Conservation (phyloP, 2,113 vertebrate species). For the Anhinga rufa region DNA sequence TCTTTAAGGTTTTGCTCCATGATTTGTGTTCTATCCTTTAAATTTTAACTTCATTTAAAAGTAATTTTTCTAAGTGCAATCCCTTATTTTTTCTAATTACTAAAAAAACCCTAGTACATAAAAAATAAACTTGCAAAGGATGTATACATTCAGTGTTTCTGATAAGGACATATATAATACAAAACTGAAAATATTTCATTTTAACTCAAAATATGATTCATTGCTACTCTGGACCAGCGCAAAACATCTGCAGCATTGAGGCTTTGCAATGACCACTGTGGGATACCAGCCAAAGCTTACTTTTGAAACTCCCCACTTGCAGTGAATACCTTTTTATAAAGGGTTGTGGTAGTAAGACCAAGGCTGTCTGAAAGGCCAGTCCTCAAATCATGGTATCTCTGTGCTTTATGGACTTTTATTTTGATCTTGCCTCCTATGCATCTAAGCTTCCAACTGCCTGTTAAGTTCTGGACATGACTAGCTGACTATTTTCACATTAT, state of each 20-base stretch:
- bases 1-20: neutral
- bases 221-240: neutral
- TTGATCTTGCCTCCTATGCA: neutral
- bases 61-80: neutral
- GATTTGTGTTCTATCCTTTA: neutral
- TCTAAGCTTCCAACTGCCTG: neutral
- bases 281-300: neutral
- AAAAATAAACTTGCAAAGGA: neutral
- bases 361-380: neutral
- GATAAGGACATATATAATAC: neutral
- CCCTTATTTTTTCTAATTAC: neutral
- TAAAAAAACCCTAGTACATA: neutral
- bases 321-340: neutral
- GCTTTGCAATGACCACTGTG: neutral
- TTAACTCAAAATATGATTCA: neutral
- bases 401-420: neutral
- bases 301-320: neutral
- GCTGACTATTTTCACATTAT: neutral
- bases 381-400: neutral
- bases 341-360: neutral
- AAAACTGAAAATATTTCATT: neutral
- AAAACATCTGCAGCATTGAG: neutral
- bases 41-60: neutral
- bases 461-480: neutral
- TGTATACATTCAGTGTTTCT: neutral